Evolutionary conservation across 2,113 vertebrate species (phyloP).

Genomic region (Sinocyclocheilus maitianheensis): DNA sequence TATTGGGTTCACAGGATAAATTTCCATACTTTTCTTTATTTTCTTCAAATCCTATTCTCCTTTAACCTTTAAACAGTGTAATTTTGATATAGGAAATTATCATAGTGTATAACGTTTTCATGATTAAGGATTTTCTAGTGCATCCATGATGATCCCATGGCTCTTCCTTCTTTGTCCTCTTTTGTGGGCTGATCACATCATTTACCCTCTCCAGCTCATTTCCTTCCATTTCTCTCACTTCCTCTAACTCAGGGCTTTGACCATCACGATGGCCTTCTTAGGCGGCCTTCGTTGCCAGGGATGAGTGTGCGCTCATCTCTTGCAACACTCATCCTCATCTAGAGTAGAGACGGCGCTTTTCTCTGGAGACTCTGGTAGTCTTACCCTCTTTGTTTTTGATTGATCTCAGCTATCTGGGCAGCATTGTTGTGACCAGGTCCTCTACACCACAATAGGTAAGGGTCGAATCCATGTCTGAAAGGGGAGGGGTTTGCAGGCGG

Average conservation of each 20-base stretch:
- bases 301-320: constrained; percentile 59
- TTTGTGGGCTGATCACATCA: constrained; percentile 53
- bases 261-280: constrained; percentile 55
- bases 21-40: constrained; percentile 17
- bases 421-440: constrained; percentile 99
- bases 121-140: constrained; percentile 43
- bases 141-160: constrained; percentile 50
- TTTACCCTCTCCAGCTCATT: constrained; percentile 50
- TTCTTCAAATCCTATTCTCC: neutral
- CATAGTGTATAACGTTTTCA: constrained; percentile 25
- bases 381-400: constrained; percentile 99
- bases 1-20: constrained; percentile 37
- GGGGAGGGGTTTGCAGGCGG: constrained; percentile 89
- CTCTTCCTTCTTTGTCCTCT: constrained; percentile 51
- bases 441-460: constrained; percentile 99
- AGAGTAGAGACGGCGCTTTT: constrained; percentile 65
- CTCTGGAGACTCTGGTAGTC: constrained; percentile 75
- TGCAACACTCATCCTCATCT: constrained; percentile 56
- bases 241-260: constrained; percentile 56
- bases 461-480: constrained; percentile 97
- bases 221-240: constrained; percentile 46
- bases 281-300: constrained; percentile 56
- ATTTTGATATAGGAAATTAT: constrained; percentile 19
- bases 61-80: neutral
- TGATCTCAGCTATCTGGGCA: constrained; percentile 99